Evolutionary conservation across 2,888 invertebrate species (phyloP), one percentile per base, ranked within the genome.

Genomic region (Schizaphis graminum): DNA sequence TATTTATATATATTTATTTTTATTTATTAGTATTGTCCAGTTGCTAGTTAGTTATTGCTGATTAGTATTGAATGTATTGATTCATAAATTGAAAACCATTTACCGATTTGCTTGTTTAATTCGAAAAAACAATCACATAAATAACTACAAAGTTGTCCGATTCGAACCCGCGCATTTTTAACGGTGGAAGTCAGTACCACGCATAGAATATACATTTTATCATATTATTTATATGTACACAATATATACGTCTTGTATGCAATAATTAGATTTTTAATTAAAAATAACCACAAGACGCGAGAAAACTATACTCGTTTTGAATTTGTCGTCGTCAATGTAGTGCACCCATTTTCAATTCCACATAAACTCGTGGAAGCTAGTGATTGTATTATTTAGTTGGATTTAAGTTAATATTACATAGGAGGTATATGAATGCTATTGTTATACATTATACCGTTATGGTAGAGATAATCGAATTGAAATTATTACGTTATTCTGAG

Each of bases 61-160:
- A 47, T 28, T 28, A 13, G 41, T 47, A 44, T 44, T 85, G 85
- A 44, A 13, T n/a, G 35, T 86, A 86, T 91, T 26, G 84, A 85
- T 85, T 91, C 35, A 91, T 53, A 84, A 91, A 85, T 85, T 85
- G 84, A 91, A 91, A 56, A 91, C 7, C 90, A 44, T 53, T 77
- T 41, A 91, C 41, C 44, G 53, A 84, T 84, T 91, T 56, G 84
- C 56, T 85, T 44, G 84, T 91, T 41, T 91, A n/a, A 91, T 91
- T 85, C 56, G 44, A 91, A 91, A 67, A 84, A 84, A 56, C 28
- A 91, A 91, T 91, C 91, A 91, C 84, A 91, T 85, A 91, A 91
- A 91, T 90, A 26, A 90, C 49, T 28, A 16, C 16, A 16, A 24
- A 61, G 35, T 67, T 8, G 89, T 61, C 47, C 13, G 47, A 35